Conservation (phyloP, 2,888 invertebrate genomes). For the Acleris emargana region DNA sequence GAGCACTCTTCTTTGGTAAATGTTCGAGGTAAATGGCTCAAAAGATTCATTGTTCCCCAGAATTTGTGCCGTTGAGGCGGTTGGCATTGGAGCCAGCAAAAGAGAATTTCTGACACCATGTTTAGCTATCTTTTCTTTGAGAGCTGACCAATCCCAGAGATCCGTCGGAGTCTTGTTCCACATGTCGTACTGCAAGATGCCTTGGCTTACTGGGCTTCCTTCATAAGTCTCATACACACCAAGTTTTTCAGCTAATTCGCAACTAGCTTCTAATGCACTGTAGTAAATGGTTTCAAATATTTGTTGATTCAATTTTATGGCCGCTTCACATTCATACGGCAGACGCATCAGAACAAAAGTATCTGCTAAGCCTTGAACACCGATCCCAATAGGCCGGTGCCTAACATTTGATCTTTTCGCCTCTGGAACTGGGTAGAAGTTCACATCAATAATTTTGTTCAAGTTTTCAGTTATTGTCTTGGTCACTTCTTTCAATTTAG, state of each 20-base stretch:
- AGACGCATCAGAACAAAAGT: slow-evolving; percentile 96
- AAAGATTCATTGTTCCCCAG: slow-evolving; percentile 99
- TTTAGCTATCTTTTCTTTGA: slow-evolving; percentile 93
- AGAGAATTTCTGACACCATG: slow-evolving; percentile 97
- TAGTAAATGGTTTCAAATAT: slow-evolving; percentile 99
- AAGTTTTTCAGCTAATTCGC: slow-evolving; percentile 92
- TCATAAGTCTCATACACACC: slow-evolving; percentile 96
- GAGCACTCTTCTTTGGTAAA: slow-evolving; percentile 96
- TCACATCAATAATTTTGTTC: slow-evolving; percentile 98
- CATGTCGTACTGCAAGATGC: slow-evolving; percentile 98
- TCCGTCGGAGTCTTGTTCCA: slow-evolving; percentile 95
- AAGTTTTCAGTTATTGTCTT: slow-evolving; percentile 95
- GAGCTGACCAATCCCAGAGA: slow-evolving; percentile 93
- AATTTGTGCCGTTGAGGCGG: slow-evolving; percentile 99
- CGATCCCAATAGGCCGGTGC: slow-evolving; percentile 95
- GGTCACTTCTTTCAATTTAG: slow-evolving; percentile 92
- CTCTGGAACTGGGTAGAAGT: slow-evolving; percentile 97
- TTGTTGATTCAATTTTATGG: slow-evolving; percentile 93
- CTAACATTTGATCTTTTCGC: slow-evolving; percentile 93
- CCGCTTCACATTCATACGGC: slow-evolving; percentile 96
- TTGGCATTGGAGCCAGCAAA: slow-evolving; percentile 98
- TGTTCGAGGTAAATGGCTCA: slow-evolving; percentile 99
- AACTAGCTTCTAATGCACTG: slow-evolving; percentile 97
- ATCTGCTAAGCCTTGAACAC: slow-evolving; percentile 98
- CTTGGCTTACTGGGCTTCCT: slow-evolving; percentile 97